Conservation (phyloP, 2,113 vertebrate genomes). For the Chionomys nivalis region DNA sequence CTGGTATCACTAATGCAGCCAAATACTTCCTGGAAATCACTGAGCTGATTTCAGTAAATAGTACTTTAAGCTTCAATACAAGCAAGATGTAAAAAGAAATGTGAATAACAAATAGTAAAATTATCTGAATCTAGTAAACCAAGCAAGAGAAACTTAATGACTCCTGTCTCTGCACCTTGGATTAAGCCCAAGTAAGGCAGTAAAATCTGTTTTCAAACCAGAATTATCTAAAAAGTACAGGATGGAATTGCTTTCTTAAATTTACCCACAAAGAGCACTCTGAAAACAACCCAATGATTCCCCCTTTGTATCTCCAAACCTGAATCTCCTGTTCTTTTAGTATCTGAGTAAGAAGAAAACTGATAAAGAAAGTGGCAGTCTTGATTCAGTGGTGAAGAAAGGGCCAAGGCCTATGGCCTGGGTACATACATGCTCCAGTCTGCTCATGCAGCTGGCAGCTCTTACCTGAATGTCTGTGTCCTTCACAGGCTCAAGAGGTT, state of each 20-base stretch:
- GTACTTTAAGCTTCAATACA: conserved; percentile 43
- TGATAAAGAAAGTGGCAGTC: background rate
- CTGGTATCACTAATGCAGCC: conserved; percentile 63
- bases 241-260: conserved; percentile 47
- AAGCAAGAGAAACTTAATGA: conserved; percentile 41
- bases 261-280: background rate
- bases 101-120: conserved; percentile 53
- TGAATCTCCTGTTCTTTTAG: background rate
- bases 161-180: conserved; percentile 58
- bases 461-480: conserved; percentile 99
- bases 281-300: conserved; percentile 24
- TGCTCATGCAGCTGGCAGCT: background rate
- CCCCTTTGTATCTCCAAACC: background rate
- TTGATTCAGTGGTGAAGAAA: background rate
- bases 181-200: conserved; percentile 58
- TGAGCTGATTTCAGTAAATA: conserved; percentile 60
- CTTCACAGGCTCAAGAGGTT: conserved; percentile 98
- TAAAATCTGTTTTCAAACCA: conserved; percentile 56
- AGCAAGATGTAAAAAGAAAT: conserved; percentile 66
- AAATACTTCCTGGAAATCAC: conserved; percentile 67
- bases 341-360: background rate
- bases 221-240: conserved; percentile 40
- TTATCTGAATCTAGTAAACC: conserved; percentile 55
- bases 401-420: background rate
- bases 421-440: background rate